Percentiles rank a stretch among this genome's conserved stretches.
Conservation (phyloP, 1,140 invertebrate species). For the Chelonus insularis region DNA sequence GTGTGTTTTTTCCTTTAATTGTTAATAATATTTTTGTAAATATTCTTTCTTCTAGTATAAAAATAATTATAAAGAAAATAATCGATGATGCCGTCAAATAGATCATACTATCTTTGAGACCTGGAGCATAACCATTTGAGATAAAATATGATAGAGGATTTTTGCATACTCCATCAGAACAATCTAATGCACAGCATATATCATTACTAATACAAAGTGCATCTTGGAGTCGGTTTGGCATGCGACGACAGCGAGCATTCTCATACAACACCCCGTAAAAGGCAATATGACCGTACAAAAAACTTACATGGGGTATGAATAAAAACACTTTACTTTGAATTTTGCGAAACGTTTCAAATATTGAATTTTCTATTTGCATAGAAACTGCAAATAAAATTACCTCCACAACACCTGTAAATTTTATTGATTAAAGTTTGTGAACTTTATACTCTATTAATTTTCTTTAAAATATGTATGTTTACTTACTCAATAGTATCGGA, state of each 20-base stretch:
- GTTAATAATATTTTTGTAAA: slow-evolving; percentile 36
- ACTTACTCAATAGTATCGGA: slow-evolving; percentile 46
- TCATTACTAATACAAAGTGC: slow-evolving; percentile 33
- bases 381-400: slow-evolving; percentile 35
- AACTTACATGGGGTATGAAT: slow-evolving; percentile 50
- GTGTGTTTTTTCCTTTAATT: slow-evolving; percentile 34
- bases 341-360: slow-evolving; percentile 32
- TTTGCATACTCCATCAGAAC: slow-evolving; percentile 16
- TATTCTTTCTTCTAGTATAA: slow-evolving; percentile 45
- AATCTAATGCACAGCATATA: slow-evolving; percentile 39
- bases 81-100: slow-evolving; percentile 43
- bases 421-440: too few species aligned
- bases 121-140: slow-evolving; percentile 35
- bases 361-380: slow-evolving; percentile 19
- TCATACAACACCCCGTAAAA: slow-evolving; percentile 42
- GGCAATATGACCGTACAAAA: slow-evolving; percentile 48
- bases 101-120: slow-evolving; percentile 44
- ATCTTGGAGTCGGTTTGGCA: slow-evolving; percentile 39
- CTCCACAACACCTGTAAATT: slow-evolving; percentile 48
- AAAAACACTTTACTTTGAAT: slow-evolving; percentile 49
- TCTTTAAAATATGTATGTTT: too few species aligned
- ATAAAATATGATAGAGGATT: slow-evolving; percentile 18
- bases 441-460: too few species aligned
- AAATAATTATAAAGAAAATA: slow-evolving; percentile 47
- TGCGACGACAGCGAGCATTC: slow-evolving; percentile 50